Base-by-base conservation (phyloP, 2,888 invertebrate species). In the Scaptomyza caliginosa region DNA sequence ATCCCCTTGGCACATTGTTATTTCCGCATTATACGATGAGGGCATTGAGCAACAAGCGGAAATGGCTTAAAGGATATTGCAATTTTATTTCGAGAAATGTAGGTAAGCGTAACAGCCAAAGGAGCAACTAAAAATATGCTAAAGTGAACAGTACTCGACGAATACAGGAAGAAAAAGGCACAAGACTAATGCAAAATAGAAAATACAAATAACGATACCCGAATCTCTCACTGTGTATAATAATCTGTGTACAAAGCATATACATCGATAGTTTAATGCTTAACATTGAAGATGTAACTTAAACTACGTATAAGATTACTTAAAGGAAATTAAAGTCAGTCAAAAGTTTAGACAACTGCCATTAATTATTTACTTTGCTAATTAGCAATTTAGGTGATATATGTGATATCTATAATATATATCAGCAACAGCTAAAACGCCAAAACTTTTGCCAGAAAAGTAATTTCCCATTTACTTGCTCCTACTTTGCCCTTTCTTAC, bases 11-110 rank as follows among this genome's bases (percentile, higher is more conserved):
- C 66, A 63, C 78, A 83, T 81, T 83, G 82, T 83, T 82, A 86
- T 83, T 81, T 83, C 86, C 83, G 87, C 77, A 85, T 75, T 77
- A 63, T 67, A 67, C 69, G 73, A 70, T 67, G 64, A 67, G 72
- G 67, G 64, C 84, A 86, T 68, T 63, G 71, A 77, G 68, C 71
- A 77, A 72, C 76, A 74, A 78, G 82, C 86, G 85, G 83, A 83
- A 85, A 86, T 85, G 65, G 85, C 85, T 86, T 78, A 67, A 77
- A 82, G 87, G 86, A 84, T 86, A 84, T 84, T 78, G 79, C 87
- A 85, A 68, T 69, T 70, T 74, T 66, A 71, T 70, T 78, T 68
- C 63, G 48, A 52, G 30, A 43, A 63, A 62, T 43, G 48, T 57
- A 63, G 60, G 67, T 62, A 60, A 63, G 21, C 43, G 28, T 54